Evolutionary conservation across 2,113 vertebrate genomes (phyloP).

Genomic region (Macaca mulatta): DNA sequence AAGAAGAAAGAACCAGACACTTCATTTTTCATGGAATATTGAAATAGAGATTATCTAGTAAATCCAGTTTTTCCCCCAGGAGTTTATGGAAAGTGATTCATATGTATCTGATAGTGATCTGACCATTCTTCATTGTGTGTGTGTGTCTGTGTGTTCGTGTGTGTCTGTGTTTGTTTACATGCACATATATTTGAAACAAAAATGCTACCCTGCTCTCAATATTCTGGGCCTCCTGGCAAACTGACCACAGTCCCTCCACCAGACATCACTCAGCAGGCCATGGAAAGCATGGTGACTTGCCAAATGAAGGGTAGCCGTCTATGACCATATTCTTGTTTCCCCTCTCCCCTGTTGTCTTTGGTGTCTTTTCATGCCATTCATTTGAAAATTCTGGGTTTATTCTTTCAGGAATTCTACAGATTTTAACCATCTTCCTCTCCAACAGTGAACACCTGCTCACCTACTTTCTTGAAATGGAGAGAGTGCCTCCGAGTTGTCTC

Average conservation of each 20-base stretch:
- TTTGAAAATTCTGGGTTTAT: background rate
- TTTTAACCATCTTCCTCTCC: background rate
- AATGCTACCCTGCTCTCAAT: background rate
- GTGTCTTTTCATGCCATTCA: background rate
- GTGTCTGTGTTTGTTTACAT: background rate
- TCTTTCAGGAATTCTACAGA: background rate
- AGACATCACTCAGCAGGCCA: background rate
- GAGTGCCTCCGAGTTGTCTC: background rate
- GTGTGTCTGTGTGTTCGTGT: background rate
- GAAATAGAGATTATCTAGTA: constrained; percentile 47
- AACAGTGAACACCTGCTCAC: background rate
- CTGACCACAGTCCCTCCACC: background rate
- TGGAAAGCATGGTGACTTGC: background rate
- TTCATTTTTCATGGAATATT: constrained; percentile 64
- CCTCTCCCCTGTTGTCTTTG: background rate
- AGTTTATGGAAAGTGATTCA: constrained; percentile 34
- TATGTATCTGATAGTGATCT: background rate
- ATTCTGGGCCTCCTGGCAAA: background rate
- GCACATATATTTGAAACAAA: background rate
- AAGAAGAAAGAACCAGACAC: background rate
- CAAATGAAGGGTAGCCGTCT: background rate
- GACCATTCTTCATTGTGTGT: background rate
- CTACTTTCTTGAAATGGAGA: background rate
- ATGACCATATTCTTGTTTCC: background rate
- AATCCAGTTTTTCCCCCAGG: background rate